phyloP scores from a whole-genome alignment of 2,888 invertebrate species.

The Timema podura region DNA sequence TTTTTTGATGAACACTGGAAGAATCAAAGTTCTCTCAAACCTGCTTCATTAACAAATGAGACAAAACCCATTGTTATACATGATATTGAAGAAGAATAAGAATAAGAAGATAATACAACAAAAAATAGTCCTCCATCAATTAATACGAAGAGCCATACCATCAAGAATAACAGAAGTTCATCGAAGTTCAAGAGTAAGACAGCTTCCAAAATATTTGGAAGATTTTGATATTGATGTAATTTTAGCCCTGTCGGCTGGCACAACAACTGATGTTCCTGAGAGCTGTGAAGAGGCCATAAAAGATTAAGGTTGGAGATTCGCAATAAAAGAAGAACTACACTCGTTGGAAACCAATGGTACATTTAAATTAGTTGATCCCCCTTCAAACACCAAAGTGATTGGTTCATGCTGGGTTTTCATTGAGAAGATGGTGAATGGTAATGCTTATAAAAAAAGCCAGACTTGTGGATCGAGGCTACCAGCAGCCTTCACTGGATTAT shows the following conservation, averaged over 20 bases:
- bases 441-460: neutral
- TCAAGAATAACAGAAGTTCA: neutral
- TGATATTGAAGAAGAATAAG: too few species aligned
- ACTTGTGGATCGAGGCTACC: neutral
- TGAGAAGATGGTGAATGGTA: neutral
- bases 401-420: neutral
- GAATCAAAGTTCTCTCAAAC: too few species aligned
- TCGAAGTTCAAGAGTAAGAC: neutral
- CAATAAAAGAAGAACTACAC: neutral
- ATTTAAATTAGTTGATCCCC: neutral
- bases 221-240: neutral
- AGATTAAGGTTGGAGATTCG: neutral
- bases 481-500: neutral
- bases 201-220: neutral
- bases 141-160: neutral
- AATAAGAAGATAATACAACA: too few species aligned
- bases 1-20: too few species aligned
- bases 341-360: neutral
- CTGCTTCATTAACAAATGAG: too few species aligned
- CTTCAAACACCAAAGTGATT: neutral
- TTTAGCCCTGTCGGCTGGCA: neutral
- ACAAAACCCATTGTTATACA: too few species aligned
- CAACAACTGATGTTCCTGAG: neutral
- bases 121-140: too few species aligned
- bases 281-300: neutral